These are phyloP conservation scores for Falco naumanni DNA, from an alignment of 2,797 vertebrate species.

Conservation along the genomic window DNA sequence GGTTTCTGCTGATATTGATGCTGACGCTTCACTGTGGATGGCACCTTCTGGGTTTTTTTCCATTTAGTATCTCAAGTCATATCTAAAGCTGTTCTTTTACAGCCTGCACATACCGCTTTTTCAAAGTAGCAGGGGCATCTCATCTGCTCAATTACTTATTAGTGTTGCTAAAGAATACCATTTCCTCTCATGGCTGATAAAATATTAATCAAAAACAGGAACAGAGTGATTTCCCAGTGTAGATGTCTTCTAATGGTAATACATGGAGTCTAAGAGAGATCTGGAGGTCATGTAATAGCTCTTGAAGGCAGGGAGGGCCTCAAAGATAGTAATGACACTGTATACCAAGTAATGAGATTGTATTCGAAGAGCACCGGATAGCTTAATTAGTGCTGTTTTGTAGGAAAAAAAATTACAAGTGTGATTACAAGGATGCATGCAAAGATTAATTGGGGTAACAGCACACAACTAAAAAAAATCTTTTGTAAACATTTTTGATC, in stretches of 20 bases:
- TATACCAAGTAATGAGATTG: constrained; percentile 13
- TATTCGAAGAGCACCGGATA: neutral
- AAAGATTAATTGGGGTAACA: neutral
- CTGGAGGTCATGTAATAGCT: constrained; percentile 88
- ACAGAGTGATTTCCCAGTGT: constrained; percentile 89
- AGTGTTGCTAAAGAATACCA: constrained; percentile 90
- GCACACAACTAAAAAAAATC: neutral
- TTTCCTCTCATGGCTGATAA: constrained; percentile 92
- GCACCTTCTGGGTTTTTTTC: neutral
- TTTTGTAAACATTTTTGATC: neutral
- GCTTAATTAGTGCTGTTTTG: neutral
- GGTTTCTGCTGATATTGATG: neutral
- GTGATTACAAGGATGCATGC: neutral
- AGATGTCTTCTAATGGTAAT: constrained; percentile 94
- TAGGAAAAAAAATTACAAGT: neutral
- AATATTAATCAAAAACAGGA: constrained; percentile 99
- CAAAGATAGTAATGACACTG: constrained; percentile 68
- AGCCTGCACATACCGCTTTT: constrained; percentile 75
- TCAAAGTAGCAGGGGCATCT: constrained; percentile 79
- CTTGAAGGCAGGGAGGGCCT: constrained; percentile 83
- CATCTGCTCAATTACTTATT: constrained; percentile 90
- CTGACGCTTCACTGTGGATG: neutral
- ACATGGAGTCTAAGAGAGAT: constrained; percentile 85
- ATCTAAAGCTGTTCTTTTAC: constrained; percentile 69
- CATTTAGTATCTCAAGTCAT: constrained; percentile 16